A percentile compares a stretch with the other conserved stretches of the same genome.
Evolutionary conservation across 2,113 vertebrate genomes (phyloP).

Genomic region (Marmota monax): DNA sequence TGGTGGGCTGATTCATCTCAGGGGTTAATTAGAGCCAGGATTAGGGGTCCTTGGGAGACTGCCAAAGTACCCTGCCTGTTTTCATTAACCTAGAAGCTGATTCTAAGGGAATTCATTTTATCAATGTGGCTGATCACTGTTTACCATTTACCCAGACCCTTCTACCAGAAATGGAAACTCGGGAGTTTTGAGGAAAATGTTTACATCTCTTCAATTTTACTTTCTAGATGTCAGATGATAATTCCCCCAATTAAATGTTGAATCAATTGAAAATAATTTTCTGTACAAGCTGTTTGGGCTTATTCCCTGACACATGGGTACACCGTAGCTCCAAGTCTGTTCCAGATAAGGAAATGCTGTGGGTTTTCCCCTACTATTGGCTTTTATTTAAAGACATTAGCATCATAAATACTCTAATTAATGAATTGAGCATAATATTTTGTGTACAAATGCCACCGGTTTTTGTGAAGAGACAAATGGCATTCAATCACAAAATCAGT

Average conservation of each 20-base stretch:
- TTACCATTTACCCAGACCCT: not conserved
- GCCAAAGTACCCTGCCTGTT: not conserved
- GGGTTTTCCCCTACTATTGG: not conserved
- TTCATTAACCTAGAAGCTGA: slow-evolving; percentile 9
- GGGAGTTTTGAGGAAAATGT: not conserved
- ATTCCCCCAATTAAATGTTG: not conserved
- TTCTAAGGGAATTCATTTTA: slow-evolving; percentile 28
- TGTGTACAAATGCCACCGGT: not conserved
- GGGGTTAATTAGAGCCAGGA: slow-evolving; percentile 42
- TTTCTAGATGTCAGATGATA: not conserved
- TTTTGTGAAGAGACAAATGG: not conserved
- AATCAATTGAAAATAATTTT: slow-evolving; percentile 27
- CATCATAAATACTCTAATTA: not conserved
- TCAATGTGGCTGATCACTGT: not conserved
- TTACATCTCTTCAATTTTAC: not conserved
- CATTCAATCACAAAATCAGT: not conserved
- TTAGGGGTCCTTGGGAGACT: slow-evolving; percentile 41
- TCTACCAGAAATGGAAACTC: not conserved
- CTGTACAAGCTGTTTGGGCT: not conserved
- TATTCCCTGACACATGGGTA: not conserved
- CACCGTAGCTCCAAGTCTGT: not conserved
- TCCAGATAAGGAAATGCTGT: not conserved
- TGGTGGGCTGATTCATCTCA: not conserved
- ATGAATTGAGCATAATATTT: not conserved
- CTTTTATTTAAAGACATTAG: not conserved